phyloP scores from a whole-genome alignment of 2,797 vertebrate species.

The Triplophysa yarkandensis region DNA sequence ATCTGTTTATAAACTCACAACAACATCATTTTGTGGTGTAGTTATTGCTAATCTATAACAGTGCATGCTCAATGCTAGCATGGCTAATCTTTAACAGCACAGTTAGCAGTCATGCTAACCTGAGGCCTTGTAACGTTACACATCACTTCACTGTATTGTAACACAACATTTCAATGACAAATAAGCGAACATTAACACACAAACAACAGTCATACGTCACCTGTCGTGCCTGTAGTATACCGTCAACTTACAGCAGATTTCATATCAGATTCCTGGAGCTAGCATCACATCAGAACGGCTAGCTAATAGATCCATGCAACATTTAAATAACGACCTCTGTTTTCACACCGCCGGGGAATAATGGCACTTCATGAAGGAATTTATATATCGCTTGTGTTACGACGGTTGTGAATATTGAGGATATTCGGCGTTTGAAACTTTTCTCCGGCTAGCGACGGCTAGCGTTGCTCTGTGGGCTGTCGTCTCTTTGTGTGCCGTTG shows the following conservation, averaged over 20 bases:
- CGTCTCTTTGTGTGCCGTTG: slow-evolving; percentile 62
- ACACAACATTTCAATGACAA: background rate
- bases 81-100: slow-evolving; percentile 20
- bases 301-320: slow-evolving; percentile 29
- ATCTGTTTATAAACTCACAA: too few species aligned
- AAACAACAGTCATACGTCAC: slow-evolving; percentile 35
- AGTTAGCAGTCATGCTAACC: slow-evolving; percentile 40
- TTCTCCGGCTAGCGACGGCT: slow-evolving; percentile 23
- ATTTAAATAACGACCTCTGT: background rate
- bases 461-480: slow-evolving; percentile 26
- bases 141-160: background rate
- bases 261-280: slow-evolving; percentile 37
- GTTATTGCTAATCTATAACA: background rate
- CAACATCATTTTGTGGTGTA: background rate
- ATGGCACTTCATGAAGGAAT: background rate
- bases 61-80: background rate
- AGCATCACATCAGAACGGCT: slow-evolving; percentile 26
- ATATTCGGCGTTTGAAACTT: slow-evolving; percentile 51
- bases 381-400: background rate
- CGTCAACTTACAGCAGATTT: slow-evolving; percentile 39
- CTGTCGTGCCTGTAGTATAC: slow-evolving; percentile 5
- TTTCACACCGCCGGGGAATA: background rate
- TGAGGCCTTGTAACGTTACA: slow-evolving; percentile 24
- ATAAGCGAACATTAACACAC: background rate
- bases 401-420: background rate